Percentiles rank a stretch among this genome's conserved stretches.
Evolutionary conservation across 2,797 vertebrate genomes (phyloP).

Genomic region (Syngnathus rostellatus): DNA sequence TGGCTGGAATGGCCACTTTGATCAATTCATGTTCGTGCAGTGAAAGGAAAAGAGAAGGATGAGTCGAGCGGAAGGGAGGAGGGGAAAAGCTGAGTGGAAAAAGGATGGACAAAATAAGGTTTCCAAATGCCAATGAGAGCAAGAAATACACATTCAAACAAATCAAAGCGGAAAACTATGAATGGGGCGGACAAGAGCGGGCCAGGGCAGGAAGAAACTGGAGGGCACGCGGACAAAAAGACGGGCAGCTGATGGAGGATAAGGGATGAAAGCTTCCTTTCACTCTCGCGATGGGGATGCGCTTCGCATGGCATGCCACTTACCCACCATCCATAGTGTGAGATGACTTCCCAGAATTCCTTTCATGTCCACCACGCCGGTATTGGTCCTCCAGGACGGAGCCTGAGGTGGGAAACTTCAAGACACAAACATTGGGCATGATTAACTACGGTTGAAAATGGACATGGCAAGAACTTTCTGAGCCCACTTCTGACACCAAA

Average conservation of each 20-base stretch:
- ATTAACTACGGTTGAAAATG: not conserved
- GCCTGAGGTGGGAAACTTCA: conserved; percentile 42
- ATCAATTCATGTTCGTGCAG: conserved; percentile 57
- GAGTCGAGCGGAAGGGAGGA: not conserved
- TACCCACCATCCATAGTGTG: conserved; percentile 65
- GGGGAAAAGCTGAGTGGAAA: not conserved
- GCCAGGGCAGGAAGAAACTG: not conserved
- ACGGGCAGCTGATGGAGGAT: conserved; percentile 48
- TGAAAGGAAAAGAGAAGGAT: conserved; percentile 15
- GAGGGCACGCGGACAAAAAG: conserved; percentile 28
- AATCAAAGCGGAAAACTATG: conserved; percentile 20
- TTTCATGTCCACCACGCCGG: conserved; percentile 64
- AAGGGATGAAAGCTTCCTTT: conserved; percentile 61
- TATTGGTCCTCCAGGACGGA: conserved; percentile 53
- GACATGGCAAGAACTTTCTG: not conserved
- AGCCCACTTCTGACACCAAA: not conserved
- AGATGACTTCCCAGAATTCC: conserved; percentile 65
- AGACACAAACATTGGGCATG: conserved; percentile 20
- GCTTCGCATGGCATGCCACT: conserved; percentile 60
- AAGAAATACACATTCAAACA: conserved; percentile 13
- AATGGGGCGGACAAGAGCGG: conserved; percentile 1
- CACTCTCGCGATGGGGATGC: conserved; percentile 56
- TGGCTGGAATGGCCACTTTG: conserved; percentile 60
- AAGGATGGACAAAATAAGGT: not conserved
- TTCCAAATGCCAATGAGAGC: not conserved